These are phyloP conservation scores for Pseudomyrmex cubaensis DNA, from an alignment of 1,140 invertebrate species.

Conservation along the genomic window DNA sequence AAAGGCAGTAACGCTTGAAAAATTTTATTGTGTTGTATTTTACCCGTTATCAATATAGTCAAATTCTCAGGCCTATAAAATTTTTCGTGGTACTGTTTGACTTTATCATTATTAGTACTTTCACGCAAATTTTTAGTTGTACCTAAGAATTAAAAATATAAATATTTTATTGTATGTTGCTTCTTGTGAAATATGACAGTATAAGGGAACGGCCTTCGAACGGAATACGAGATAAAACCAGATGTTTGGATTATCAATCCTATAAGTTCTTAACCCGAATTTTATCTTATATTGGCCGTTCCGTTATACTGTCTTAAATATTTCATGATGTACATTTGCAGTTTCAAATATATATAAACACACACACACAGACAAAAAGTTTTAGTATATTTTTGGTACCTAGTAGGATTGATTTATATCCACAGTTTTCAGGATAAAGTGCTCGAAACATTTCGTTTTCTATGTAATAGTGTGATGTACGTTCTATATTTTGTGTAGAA, in stretches of 20 bases:
- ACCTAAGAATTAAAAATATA: conserved; percentile 65
- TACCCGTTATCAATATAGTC: conserved; percentile 93
- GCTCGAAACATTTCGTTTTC: conserved; percentile 88
- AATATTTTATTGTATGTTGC: too few relatives aligned
- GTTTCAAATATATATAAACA: too few relatives aligned
- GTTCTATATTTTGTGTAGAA: conserved; percentile 96
- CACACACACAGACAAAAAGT: not conserved
- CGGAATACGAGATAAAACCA: too few relatives aligned
- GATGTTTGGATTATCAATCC: too few relatives aligned
- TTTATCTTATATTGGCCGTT: too few relatives aligned
- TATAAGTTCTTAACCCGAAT: too few relatives aligned
- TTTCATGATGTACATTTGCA: too few relatives aligned
- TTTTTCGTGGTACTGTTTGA: conserved; percentile 92
- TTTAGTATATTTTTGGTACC: conserved; percentile 85
- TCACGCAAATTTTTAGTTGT: conserved; percentile 92
- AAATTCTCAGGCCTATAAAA: conserved; percentile 97
- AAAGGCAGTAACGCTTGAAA: conserved; percentile 90
- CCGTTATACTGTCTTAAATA: not conserved
- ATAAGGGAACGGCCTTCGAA: too few relatives aligned
- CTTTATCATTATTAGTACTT: conserved; percentile 93
- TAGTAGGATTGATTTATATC: conserved; percentile 94
- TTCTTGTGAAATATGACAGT: too few relatives aligned
- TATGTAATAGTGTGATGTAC: conserved; percentile 89
- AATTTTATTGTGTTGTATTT: conserved; percentile 91
- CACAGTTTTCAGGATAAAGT: conserved; percentile 92